Conservation (phyloP, 2,888 invertebrate genomes). For the Hirtodrosophila histrioides region DNA sequence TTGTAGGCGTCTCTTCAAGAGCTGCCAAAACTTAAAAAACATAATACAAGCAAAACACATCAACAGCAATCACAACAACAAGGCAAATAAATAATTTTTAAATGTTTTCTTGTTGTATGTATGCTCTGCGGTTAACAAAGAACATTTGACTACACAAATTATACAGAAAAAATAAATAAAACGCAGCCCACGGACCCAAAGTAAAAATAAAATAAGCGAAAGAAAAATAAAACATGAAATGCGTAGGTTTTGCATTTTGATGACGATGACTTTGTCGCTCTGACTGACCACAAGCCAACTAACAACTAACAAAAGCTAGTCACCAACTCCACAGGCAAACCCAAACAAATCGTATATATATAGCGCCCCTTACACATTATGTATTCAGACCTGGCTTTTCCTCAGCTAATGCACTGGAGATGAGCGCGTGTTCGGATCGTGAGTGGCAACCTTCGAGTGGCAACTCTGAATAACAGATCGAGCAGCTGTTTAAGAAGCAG, state of each 20-base stretch:
- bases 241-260: conserved; percentile 73
- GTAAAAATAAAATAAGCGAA: conserved; percentile 37
- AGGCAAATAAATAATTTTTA: conserved; percentile 50
- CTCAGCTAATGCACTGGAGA: conserved; percentile 22
- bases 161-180: conserved; percentile 49
- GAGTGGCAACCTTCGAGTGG: not conserved
- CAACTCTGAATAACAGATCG: not conserved
- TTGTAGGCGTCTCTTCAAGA: conserved; percentile 46
- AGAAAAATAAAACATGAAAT: conserved; percentile 31
- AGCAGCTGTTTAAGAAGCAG: no score
- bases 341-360: conserved; percentile 9
- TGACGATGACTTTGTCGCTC: conserved; percentile 49
- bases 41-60: conserved; percentile 7
- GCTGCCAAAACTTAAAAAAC: conserved; percentile 19
- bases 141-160: conserved; percentile 71
- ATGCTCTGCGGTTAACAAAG: conserved; percentile 53
- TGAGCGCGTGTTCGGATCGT: conserved; percentile 20
- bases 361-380: conserved; percentile 8
- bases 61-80: conserved; percentile 30
- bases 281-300: conserved; percentile 38
- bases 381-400: conserved; percentile 18
- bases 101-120: conserved; percentile 28
- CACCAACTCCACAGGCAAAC: conserved; percentile 25
- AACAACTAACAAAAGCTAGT: conserved; percentile 39
- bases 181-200: conserved; percentile 55